These are phyloP conservation scores for Sesamia inferens DNA, from an alignment of 2,888 invertebrate species.

Conservation along the genomic window DNA sequence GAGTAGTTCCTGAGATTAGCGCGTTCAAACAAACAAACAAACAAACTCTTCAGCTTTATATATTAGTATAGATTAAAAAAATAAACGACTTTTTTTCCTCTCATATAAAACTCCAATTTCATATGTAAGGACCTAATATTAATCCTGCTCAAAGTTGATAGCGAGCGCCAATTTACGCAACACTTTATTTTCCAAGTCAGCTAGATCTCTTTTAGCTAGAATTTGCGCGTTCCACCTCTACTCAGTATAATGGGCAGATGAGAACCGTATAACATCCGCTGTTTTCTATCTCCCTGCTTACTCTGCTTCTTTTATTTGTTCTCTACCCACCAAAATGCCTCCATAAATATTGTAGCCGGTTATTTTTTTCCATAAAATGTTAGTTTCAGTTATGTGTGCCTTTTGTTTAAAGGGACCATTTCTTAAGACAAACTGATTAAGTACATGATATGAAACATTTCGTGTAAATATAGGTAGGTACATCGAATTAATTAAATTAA, in stretches of 20 bases:
- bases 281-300: constrained; percentile 79
- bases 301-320: constrained; percentile 69
- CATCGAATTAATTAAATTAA: background rate
- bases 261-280: constrained; percentile 78
- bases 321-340: constrained; percentile 61
- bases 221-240: constrained; percentile 74
- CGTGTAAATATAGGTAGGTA: constrained; percentile 30
- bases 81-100: too few relatives aligned
- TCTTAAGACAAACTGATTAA: constrained; percentile 22
- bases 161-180: constrained; percentile 69
- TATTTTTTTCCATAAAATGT: constrained; percentile 49
- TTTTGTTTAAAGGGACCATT: constrained; percentile 8
- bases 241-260: constrained; percentile 80
- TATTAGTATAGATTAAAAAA: too few relatives aligned
- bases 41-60: too few relatives aligned
- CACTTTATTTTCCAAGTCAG: constrained; percentile 72
- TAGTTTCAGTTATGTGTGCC: constrained; percentile 18
- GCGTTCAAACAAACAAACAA: too few relatives aligned
- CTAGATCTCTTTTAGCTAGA: constrained; percentile 74
- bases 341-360: constrained; percentile 49
- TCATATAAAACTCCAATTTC: too few relatives aligned
- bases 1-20: too few relatives aligned
- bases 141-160: constrained; percentile 68
- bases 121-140: too few relatives aligned
- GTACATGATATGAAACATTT: constrained; percentile 35